Evolutionary conservation across 1,140 invertebrate species (phyloP), one percentile per base, ranked within the genome.

Genomic region (Ostrea edulis): DNA sequence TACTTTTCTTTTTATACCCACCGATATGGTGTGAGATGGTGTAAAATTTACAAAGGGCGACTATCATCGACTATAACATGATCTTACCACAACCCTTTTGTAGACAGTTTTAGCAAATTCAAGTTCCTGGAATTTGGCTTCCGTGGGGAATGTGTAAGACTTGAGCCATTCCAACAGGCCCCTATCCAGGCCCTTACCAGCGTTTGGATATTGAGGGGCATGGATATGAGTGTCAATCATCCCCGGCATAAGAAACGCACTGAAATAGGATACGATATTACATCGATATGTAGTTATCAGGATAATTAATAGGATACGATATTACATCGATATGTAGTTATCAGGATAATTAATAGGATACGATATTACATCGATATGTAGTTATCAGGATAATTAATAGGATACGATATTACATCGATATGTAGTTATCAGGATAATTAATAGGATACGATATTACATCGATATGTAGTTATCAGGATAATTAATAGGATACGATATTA

Each of bases 171-270:
- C 97, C 0, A 98, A 94, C 14, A 99, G 95, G 0, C 96, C 96
- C 90, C 96, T 96, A 93, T 98, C 97, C 86, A 97, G 96, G 0
- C 97, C 98, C 14, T 98, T 92, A 9, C 98, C 98, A 88, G 96
- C 94, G 94, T 98, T 98, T 1, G 97, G 97, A 91, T 97, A 97
- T 95, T 98, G 98, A 2, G 97, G 97, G 0, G 97, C 97, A 96
- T 99, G 98, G 77, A 97, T 97, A 91, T 99, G 98, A 17, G 97
- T 97, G 94, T 99, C 98, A 7, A 98, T 96, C 88, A 99, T 97
- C 5, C 98, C 98, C 7, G 98, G 98, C 91, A 98, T 97, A 8
- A 98, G 92, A 93, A 98, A 97, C 95, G 98, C 94, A 14, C 95
- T 96, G 89, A 11, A 35, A 29, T 22, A 25, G 25, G 22, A 71